Conservation (phyloP, 2,113 vertebrate species). For the Puffinus mauretanicus region DNA sequence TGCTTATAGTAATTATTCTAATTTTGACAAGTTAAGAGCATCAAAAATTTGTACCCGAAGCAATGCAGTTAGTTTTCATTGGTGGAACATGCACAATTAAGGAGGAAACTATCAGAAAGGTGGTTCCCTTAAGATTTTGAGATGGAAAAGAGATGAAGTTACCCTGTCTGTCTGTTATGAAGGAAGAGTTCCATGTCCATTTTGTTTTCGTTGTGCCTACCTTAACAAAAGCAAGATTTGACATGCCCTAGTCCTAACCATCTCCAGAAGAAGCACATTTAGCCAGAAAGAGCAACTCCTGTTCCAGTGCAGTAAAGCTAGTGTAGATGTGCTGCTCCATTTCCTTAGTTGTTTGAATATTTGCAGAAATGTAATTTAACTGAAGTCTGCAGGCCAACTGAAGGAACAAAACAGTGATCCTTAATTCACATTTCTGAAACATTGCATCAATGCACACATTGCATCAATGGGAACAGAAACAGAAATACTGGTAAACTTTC, state of each 20-base stretch:
- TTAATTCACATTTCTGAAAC: not conserved
- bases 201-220: not conserved
- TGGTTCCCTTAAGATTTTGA: not conserved
- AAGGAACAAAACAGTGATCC: not conserved
- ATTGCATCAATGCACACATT: not conserved
- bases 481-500: not conserved
- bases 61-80: not conserved
- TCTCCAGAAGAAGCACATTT: not conserved
- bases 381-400: not conserved
- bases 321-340: not conserved
- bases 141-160: not conserved
- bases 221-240: not conserved
- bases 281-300: not conserved
- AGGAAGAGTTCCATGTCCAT: fast-evolving
- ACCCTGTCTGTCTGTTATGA: not conserved
- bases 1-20: not conserved
- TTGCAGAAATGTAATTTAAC: not conserved
- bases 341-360: not conserved
- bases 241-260: not conserved
- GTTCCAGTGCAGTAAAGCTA: not conserved
- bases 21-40: not conserved
- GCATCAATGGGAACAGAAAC: not conserved
- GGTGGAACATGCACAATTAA: not conserved
- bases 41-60: not conserved
- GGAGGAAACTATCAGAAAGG: not conserved